Base-by-base conservation (phyloP, 2,113 vertebrate genomes). In the Zosterops hypoxanthus region DNA sequence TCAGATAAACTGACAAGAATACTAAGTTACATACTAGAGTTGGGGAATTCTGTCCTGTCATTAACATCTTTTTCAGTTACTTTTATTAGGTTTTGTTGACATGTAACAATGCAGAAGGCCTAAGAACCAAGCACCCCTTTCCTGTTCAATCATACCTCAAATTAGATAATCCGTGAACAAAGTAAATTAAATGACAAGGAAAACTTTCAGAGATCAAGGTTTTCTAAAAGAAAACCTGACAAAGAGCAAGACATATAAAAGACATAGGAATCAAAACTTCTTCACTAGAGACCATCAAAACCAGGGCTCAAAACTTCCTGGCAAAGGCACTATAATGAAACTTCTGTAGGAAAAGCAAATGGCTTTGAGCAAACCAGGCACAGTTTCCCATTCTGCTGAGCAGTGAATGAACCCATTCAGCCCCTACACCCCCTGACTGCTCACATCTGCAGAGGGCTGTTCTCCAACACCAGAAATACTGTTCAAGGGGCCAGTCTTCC, bases 351-450 rank as follows among this genome's bases (percentile, higher is more conserved):
- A 81, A 90, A 93, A 87, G 68, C 50, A 69, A 90, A 77, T 24
- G 47, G 63, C 56, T 82, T 63, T 34, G 71, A 93, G 82, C 76
- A 92, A 94, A 92, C 44, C 75, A 90, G 91, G 76, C 82, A 66
- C 56, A 70, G 83, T 77, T 92, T 92, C 92, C 71, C 86, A 55
- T 34, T 66, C 42, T 39, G 8, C 89, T 60, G 73, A 92, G 65
- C 76, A 60, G 44, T 90, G 92, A 97, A 90, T 86, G 79, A 86
- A 80, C 34, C 68, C 72, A 93, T 88, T 96, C 82, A 96, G 90
- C 49, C 33, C 55, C 64, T 25, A 2, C 33, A 17, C 52, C 50
- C 65, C 59, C 75, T n/a, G 87, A 59, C 85, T 77, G 46, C 75
- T 87, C 78, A 52, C 75, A 86, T 92, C 82, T 82, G 82, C 46